Percentiles rank a stretch among this genome's conserved stretches.
Conservation (phyloP, 2,888 invertebrate species). For the Drosophila pegasa region DNA sequence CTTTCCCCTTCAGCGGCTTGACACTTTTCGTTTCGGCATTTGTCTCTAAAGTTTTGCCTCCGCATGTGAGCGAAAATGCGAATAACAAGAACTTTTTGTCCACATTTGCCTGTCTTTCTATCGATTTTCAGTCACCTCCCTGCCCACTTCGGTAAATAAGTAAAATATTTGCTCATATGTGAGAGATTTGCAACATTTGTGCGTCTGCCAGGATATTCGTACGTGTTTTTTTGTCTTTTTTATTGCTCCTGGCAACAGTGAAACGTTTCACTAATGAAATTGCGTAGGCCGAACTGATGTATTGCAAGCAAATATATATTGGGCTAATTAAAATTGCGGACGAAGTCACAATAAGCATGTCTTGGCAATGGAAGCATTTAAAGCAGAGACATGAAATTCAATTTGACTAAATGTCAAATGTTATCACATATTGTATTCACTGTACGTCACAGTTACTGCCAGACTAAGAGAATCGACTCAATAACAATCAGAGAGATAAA, state of each 20-base stretch:
- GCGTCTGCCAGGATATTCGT: constrained; percentile 21
- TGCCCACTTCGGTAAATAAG: background rate
- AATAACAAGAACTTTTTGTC: constrained; percentile 18
- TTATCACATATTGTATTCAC: background rate
- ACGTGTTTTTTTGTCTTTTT: constrained; percentile 34
- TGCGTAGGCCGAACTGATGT: constrained; percentile 17
- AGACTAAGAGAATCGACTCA: background rate
- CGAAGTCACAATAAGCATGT: no score
- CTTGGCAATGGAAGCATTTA: background rate
- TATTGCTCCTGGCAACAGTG: constrained; percentile 38
- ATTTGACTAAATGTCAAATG: background rate
- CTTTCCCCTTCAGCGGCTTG: constrained; percentile 2
- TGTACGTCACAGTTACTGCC: background rate
- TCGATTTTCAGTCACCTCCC: constrained; percentile 50
- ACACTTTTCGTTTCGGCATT: constrained; percentile 36
- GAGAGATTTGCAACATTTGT: constrained; percentile 37
- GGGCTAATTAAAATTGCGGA: constrained; percentile 26
- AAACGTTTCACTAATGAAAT: constrained; percentile 61
- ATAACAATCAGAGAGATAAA: constrained; percentile 1
- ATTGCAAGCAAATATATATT: background rate
- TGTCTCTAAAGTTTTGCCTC: constrained; percentile 58
- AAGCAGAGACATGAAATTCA: background rate
- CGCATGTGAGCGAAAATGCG: constrained; percentile 22
- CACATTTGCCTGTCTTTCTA: constrained; percentile 35
- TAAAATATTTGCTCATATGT: constrained; percentile 53